These are phyloP conservation scores for Osmerus eperlanus DNA, from an alignment of 2,113 vertebrate species.

Conservation along the genomic window DNA sequence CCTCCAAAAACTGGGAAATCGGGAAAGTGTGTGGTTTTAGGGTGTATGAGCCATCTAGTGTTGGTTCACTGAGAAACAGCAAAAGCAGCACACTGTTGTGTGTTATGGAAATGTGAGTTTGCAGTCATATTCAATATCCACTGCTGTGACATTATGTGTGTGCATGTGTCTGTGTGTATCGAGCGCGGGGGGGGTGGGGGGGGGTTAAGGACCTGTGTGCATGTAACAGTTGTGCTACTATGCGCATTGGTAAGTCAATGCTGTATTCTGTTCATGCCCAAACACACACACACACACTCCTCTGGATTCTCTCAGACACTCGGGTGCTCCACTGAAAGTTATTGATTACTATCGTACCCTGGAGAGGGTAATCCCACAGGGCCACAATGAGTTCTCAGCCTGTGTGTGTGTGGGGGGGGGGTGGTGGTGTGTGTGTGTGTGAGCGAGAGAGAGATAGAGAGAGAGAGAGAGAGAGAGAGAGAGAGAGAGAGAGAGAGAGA, in stretches of 20 bases:
- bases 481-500: not conserved
- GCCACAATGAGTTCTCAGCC: not conserved
- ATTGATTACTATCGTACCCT: constrained; percentile 4
- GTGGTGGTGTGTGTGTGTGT: not conserved
- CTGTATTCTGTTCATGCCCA: constrained; percentile 2
- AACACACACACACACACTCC: not conserved
- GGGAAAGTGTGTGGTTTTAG: not conserved
- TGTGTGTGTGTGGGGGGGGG: not conserved
- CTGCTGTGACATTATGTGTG: not conserved
- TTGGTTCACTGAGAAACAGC: constrained; percentile 8
- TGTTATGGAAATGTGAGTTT: too few relatives aligned
- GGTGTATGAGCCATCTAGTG: constrained; percentile 8
- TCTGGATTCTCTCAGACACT: not conserved
- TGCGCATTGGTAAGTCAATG: not conserved
- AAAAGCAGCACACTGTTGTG: not conserved
- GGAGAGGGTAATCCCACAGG: not conserved
- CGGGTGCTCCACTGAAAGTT: not conserved
- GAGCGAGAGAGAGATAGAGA: not conserved
- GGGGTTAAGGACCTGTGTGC: not conserved
- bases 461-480: not conserved
- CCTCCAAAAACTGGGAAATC: too few relatives aligned
- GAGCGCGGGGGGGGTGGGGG: not conserved
- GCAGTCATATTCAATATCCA: too few relatives aligned
- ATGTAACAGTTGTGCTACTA: not conserved
- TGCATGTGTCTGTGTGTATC: not conserved